Evolutionary conservation across 2,113 vertebrate species (phyloP).

Genomic region (Potamarius usumacintae): DNA sequence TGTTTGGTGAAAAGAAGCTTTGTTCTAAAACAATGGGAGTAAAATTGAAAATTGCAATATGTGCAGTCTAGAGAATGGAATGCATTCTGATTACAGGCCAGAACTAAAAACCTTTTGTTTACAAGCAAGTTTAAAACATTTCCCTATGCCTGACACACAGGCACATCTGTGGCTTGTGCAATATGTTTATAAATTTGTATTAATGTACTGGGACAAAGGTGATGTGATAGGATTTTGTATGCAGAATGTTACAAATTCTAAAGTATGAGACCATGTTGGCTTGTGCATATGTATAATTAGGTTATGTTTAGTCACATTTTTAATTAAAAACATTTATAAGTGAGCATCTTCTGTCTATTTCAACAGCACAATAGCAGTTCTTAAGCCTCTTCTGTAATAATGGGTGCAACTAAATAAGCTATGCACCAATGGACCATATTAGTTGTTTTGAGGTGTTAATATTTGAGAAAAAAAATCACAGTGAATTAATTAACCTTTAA

Average conservation of each 20-base stretch:
- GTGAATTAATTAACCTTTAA: background rate
- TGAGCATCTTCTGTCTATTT: background rate
- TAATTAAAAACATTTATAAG: background rate
- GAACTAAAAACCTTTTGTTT: slow-evolving; percentile 20
- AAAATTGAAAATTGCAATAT: slow-evolving; percentile 13
- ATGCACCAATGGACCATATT: background rate
- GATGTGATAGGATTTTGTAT: background rate
- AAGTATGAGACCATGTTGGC: background rate
- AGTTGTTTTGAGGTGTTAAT: background rate
- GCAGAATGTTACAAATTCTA: background rate
- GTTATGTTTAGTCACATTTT: background rate
- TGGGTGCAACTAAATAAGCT: background rate
- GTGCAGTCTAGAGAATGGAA: slow-evolving; percentile 16
- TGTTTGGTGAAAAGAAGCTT: slow-evolving; percentile 6
- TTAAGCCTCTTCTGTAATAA: background rate
- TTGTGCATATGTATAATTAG: background rate
- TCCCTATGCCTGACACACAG: background rate
- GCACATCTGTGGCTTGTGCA: slow-evolving; percentile 12
- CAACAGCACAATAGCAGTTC: background rate
- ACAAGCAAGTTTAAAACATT: background rate
- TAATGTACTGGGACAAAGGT: background rate
- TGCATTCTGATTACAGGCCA: background rate
- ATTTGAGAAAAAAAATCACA: background rate
- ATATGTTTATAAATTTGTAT: slow-evolving; percentile 7
- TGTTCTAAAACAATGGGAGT: slow-evolving; percentile 21